Conservation (phyloP, 2,797 vertebrate genomes). For the Lagocephalus sceleratus region DNA sequence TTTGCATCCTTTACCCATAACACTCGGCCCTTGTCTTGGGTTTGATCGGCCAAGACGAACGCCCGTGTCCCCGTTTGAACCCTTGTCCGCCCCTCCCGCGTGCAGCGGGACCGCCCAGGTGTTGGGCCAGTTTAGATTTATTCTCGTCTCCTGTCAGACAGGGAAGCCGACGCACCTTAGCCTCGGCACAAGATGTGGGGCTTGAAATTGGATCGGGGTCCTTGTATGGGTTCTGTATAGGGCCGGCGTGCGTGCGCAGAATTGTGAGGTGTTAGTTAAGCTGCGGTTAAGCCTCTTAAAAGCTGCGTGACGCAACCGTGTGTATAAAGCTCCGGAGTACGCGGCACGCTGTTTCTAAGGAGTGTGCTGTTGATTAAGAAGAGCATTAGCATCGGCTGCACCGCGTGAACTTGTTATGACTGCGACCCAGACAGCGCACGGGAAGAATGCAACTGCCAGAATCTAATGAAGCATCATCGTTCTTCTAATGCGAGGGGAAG, state of each 20-base stretch:
- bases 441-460: slow-evolving; percentile 39
- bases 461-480: slow-evolving; percentile 47
- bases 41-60: slow-evolving; percentile 54
- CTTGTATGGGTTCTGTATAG: slow-evolving; percentile 35
- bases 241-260: slow-evolving; percentile 22
- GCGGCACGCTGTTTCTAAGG: slow-evolving; percentile 2
- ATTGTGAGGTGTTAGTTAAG: neutral
- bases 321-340: neutral
- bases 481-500: slow-evolving; percentile 39
- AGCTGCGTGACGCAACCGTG: neutral
- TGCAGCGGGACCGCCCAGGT: slow-evolving; percentile 11
- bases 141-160: slow-evolving; percentile 7
- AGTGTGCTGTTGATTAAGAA: slow-evolving; percentile 18
- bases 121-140: slow-evolving; percentile 11
- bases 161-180: slow-evolving; percentile 15
- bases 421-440: slow-evolving; percentile 6
- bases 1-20: slow-evolving; percentile 43
- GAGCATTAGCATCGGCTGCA: slow-evolving; percentile 3
- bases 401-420: slow-evolving; percentile 22
- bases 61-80: slow-evolving; percentile 38
- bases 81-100: slow-evolving; percentile 15
- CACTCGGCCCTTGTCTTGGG: slow-evolving; percentile 53
- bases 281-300: neutral
- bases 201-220: slow-evolving; percentile 31
- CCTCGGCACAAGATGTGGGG: slow-evolving; percentile 27